Evolutionary conservation across 2,888 invertebrate species (phyloP).

Genomic region (Cantharis rustica): DNA sequence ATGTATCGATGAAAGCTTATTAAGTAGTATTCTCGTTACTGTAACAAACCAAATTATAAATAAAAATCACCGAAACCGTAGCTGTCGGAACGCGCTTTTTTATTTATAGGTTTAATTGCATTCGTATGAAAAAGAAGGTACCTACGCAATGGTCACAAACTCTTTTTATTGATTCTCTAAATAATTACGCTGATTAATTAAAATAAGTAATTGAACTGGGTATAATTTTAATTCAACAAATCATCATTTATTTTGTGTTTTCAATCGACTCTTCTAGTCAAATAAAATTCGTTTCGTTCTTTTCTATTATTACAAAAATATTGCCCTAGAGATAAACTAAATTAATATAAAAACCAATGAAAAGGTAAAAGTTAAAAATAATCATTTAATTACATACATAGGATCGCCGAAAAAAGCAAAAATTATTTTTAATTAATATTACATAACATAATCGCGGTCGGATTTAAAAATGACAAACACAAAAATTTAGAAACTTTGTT

Average conservation of each 20-base stretch:
- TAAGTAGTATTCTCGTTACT: not conserved
- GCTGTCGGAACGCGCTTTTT: not conserved
- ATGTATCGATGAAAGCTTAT: not conserved
- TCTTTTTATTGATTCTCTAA: not conserved
- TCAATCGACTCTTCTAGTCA: not conserved
- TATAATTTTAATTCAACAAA: not conserved
- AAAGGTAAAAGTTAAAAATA: too few relatives aligned
- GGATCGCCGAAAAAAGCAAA: too few relatives aligned
- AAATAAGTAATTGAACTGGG: not conserved
- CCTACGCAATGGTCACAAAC: not conserved
- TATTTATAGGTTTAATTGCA: not conserved
- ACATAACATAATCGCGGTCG: too few relatives aligned
- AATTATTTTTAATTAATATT: too few relatives aligned
- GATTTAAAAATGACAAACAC: too few relatives aligned
- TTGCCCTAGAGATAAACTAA: too few relatives aligned
- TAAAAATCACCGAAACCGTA: not conserved
- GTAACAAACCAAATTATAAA: not conserved
- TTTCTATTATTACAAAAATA: too few relatives aligned
- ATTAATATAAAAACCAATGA: too few relatives aligned
- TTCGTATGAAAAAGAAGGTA: not conserved
- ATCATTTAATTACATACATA: too few relatives aligned
- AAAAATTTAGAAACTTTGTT: too few relatives aligned
- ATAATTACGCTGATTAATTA: not conserved
- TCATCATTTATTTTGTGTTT: not conserved
- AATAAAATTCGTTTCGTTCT: not conserved